Base-by-base conservation (phyloP, 2,113 vertebrate species). In the Rhinoderma darwinii region DNA sequence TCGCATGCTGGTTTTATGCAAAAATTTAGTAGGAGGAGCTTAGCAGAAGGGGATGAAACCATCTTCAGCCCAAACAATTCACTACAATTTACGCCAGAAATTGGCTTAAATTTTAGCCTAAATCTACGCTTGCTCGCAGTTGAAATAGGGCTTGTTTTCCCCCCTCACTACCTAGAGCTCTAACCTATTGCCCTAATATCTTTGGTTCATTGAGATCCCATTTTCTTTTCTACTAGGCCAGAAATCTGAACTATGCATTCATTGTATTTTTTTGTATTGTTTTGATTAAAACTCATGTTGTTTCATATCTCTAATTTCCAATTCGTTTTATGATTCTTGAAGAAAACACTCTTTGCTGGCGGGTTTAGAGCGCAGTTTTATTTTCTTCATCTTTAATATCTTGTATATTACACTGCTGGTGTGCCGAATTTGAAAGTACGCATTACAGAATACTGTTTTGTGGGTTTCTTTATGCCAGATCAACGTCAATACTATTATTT, bases 251-350 rank as follows among this genome's bases (percentile, higher is more conserved):
- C 7, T 32, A 20, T 22, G 20, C 1, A 37, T 51, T 32, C 1
- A 22, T 54, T 2, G 32, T 44, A 12, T 22, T 44, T 47, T n/a
- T 18, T 20, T 56, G 68, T 9, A 20, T 20, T 30, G 22, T 73
- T 73, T 54, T 87, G 77, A 81, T 61, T 61, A 82, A 61, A 79
- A 30, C 10, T 73, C 12, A 35, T 74, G 25, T 15, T 59, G 59
- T 43, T 41, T 81, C 63, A 17, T 27, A 37, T 59, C 32, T 66
- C 32, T 41, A 43, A 43, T 81, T 81, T 81, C 25, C 30, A 81
- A 82, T 87, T 73, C 27, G 25, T 73, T 61, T 61, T 73, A 74
- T 43, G 17, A 61, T 30, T 81, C 30, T 4, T 2, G 5, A 44
- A 44, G 22, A 68, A 17, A 15, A 54, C 30, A 54, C 51, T 39